Conservation (phyloP, 2,113 vertebrate genomes). For the Laticauda colubrina region DNA sequence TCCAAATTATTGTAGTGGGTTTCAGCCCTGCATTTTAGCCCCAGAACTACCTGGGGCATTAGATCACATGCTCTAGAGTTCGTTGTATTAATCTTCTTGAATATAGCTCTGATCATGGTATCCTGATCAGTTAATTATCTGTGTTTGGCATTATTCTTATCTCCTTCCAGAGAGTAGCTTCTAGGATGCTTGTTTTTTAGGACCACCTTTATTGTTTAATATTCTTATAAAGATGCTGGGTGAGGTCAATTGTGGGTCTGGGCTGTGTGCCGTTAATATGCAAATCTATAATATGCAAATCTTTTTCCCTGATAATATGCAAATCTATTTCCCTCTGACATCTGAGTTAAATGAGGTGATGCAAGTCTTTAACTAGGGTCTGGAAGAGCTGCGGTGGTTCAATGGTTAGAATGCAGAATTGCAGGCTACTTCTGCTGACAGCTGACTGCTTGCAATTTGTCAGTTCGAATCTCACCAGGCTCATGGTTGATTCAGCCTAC, state of each 20-base stretch:
- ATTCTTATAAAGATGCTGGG: background rate
- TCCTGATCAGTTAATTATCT: background rate
- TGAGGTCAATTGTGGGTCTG: background rate
- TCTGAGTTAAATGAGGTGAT: background rate
- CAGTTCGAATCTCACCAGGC: too few species aligned
- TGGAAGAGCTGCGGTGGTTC: too few species aligned
- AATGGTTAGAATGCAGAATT: too few species aligned
- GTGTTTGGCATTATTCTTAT: background rate
- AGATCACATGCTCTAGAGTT: background rate
- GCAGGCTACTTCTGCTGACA: too few species aligned
- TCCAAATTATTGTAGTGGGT: background rate
- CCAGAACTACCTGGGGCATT: background rate
- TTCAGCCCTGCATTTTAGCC: background rate
- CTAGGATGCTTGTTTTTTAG: background rate
- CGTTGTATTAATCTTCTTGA: background rate
- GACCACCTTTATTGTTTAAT: background rate
- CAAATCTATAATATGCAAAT: background rate
- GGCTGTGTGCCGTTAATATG: background rate
- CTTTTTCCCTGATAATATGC: background rate
- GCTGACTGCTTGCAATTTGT: too few species aligned
- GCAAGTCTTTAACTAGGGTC: background rate
- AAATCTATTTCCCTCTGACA: background rate
- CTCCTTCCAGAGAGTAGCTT: background rate
- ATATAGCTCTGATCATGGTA: background rate
- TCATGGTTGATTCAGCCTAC: too few species aligned